A percentile compares a stretch with the other conserved stretches of the same genome.
phyloP scores from a whole-genome alignment of 2,113 vertebrate genomes.

The Propithecus coquereli region DNA sequence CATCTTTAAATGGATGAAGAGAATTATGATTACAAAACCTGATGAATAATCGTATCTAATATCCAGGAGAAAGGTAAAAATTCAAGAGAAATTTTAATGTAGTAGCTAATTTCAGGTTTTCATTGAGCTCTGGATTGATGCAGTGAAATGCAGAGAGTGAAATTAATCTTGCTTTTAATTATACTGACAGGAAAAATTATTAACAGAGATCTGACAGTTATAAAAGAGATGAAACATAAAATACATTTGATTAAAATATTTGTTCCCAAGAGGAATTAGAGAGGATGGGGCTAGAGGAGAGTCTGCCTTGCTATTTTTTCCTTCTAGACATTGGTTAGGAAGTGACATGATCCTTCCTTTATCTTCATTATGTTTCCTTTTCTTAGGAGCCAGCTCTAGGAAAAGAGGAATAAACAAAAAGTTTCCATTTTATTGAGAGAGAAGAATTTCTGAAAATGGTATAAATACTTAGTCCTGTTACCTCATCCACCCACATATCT shows the following conservation, averaged over 20 bases:
- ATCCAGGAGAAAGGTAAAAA: conserved; percentile 20
- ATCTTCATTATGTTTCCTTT: background rate
- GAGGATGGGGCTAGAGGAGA: background rate
- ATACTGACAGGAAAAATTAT: background rate
- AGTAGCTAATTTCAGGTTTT: conserved; percentile 42
- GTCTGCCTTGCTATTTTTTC: no score
- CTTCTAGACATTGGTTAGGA: background rate
- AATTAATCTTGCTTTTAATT: conserved; percentile 11
- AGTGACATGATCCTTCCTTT: accelerated
- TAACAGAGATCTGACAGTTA: background rate
- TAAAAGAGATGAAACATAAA: conserved; percentile 12
- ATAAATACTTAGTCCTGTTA: background rate
- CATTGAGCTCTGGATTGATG: background rate
- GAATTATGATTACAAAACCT: background rate
- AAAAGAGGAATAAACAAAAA: background rate
- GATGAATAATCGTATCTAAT: conserved; percentile 1
- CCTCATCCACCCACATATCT: background rate
- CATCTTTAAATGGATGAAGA: conserved; percentile 17
- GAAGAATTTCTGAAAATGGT: background rate
- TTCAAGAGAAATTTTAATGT: conserved; percentile 25
- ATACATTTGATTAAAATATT: conserved; percentile 23
- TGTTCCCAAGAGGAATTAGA: background rate
- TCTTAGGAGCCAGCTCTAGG: background rate
- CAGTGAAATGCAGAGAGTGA: background rate
- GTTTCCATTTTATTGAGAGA: background rate